Conservation (phyloP, 1,140 invertebrate species). For the Cyrtorhinus lividipennis region DNA sequence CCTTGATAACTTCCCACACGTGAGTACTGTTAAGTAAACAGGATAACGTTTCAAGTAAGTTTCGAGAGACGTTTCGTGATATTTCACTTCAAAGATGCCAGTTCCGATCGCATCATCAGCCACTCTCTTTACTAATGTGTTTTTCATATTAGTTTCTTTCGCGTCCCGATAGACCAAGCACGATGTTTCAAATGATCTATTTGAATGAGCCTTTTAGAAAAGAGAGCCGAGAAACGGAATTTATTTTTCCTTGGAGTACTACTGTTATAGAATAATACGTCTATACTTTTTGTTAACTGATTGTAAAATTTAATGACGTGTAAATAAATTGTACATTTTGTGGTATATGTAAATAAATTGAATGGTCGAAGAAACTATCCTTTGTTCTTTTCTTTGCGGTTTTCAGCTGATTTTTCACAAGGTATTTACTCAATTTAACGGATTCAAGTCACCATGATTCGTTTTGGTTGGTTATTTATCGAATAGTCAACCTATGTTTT, state of each 20-base stretch:
- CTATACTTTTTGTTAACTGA: neutral
- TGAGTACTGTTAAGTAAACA: neutral
- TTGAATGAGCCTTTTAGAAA: neutral
- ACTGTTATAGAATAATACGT: neutral
- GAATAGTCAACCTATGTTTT: no score
- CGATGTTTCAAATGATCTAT: neutral
- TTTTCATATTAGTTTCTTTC: neutral
- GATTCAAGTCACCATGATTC: no score
- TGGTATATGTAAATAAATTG: constrained; percentile 5
- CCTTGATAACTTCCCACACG: neutral
- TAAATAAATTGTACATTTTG: constrained; percentile 8
- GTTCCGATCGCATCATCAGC: neutral
- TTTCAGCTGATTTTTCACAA: no score
- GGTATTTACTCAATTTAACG: no score
- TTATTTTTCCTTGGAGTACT: constrained; percentile 3
- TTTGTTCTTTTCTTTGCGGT: no score
- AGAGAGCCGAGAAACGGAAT: neutral
- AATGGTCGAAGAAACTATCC: neutral
- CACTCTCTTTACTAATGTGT: neutral
- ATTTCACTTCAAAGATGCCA: neutral
- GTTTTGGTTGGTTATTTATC: no score
- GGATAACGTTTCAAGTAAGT: neutral
- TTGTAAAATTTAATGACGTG: neutral
- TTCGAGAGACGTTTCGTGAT: neutral
- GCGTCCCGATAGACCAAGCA: neutral